Percentiles rank a stretch among this genome's conserved stretches.
phyloP scores from a whole-genome alignment of 2,797 vertebrate genomes.

The Notolepis coatsorum region DNA sequence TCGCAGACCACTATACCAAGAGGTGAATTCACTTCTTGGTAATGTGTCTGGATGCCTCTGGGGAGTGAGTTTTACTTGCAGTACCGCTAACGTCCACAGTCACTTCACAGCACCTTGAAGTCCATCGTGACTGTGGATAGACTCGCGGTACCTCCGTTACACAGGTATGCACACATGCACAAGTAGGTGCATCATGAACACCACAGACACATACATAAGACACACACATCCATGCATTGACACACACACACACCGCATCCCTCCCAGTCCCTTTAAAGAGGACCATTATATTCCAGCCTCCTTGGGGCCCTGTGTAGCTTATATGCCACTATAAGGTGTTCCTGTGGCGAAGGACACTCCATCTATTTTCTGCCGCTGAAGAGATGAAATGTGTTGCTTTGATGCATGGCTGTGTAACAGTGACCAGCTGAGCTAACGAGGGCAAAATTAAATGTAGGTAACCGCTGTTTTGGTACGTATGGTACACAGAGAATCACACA shows the following conservation, averaged over 20 bases:
- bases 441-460: slow-evolving; percentile 47
- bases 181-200: neutral
- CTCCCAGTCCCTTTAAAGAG: neutral
- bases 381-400: slow-evolving; percentile 24
- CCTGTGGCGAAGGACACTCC: slow-evolving; percentile 36
- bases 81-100: too few relatives aligned
- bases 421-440: slow-evolving; percentile 32
- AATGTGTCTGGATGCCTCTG: too few relatives aligned
- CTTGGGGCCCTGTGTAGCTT: neutral
- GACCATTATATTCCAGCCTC: neutral
- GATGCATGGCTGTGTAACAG: slow-evolving; percentile 38
- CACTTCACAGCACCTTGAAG: too few relatives aligned
- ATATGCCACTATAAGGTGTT: neutral
- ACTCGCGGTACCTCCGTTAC: too few relatives aligned
- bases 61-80: too few relatives aligned
- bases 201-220: neutral
- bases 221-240: neutral
- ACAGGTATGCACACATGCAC: neutral
- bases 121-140: too few relatives aligned
- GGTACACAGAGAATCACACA: neutral
- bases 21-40: too few relatives aligned
- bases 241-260: neutral
- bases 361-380: slow-evolving; percentile 22
- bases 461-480: slow-evolving; percentile 23
- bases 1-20: too few relatives aligned